These are phyloP conservation scores for Arge pagana DNA, from an alignment of 2,888 invertebrate genomes.

Conservation along the genomic window DNA sequence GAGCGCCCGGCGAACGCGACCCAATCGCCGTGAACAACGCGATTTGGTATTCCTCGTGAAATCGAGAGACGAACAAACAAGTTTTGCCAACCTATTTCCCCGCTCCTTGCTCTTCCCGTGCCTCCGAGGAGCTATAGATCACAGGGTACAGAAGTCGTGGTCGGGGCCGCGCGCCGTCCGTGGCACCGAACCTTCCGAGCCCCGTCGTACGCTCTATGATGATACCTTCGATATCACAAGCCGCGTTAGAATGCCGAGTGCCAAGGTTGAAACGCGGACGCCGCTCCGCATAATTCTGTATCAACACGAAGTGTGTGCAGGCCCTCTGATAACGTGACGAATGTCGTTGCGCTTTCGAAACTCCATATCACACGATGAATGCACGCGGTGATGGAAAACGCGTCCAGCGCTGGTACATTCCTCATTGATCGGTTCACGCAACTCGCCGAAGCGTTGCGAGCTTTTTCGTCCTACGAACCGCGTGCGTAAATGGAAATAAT, in stretches of 20 bases:
- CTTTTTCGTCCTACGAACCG: not conserved
- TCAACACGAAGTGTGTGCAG: constrained; percentile 52
- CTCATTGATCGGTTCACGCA: constrained; percentile 20
- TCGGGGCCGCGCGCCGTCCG: not conserved
- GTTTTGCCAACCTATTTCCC: constrained; percentile 57
- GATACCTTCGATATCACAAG: not conserved
- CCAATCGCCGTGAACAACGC: not conserved
- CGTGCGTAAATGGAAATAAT: too few relatives aligned
- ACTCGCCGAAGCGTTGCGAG: too few relatives aligned
- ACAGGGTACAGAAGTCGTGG: constrained; percentile 32
- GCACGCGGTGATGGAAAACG: not conserved
- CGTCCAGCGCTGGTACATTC: constrained; percentile 4
- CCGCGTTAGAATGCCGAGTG: constrained; percentile 14
- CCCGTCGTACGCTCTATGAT: too few relatives aligned
- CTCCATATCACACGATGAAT: not conserved
- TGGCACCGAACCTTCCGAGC: too few relatives aligned
- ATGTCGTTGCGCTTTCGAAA: constrained; percentile 41
- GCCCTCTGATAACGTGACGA: constrained; percentile 56
- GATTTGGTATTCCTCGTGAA: constrained; percentile 52
- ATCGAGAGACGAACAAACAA: constrained; percentile 49
- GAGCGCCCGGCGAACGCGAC: too few relatives aligned
- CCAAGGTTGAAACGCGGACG: constrained; percentile 37
- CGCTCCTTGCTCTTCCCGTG: constrained; percentile 51
- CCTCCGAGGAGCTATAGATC: constrained; percentile 57
- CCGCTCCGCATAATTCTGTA: constrained; percentile 57